Evolutionary conservation across 2,797 vertebrate genomes (phyloP), one percentile per base, ranked within the genome.

Genomic region (Parambassis ranga): DNA sequence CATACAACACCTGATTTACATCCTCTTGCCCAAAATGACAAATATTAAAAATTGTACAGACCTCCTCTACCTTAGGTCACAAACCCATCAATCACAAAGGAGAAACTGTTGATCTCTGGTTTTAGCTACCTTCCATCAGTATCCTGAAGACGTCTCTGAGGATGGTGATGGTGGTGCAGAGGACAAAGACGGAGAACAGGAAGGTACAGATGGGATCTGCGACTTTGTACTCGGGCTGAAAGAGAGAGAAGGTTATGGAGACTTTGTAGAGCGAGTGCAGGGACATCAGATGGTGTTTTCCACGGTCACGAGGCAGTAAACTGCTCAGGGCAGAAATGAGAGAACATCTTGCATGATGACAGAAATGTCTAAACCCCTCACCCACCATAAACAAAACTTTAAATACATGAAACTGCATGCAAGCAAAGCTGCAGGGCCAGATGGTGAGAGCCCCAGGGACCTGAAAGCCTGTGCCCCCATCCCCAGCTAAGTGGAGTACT

Each of bases 201-300:
- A 98, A 98, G 1, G 96, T 98, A 64, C 96, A 97, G 84, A 99
- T 94, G 41, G 97, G 97, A 71, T 99, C 97, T 0, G 96, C 96
- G 0, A 95, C 92, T 91, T 99, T 99, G 78, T 93, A 98, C 77
- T 97, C 95, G 2, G 97, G 97, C 97, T 99, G 89, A 65, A 75
- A 89, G 24, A 77, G 15, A 70, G 24, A 50, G 28, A 55, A 28
- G 3, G n/a, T 30, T 4, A 39, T 10, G 28, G 14, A 33, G 23
- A 28, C 16, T 19, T 28, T 7, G 26, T 22, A 5, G 49, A 48
- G 30, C 0, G 8, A 62, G 36, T 3, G 31, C 33, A 80, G 37
- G 23, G 16, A 30, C 38, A 26, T 88, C 79, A 86, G 71, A 86
- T 72, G 56, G 48, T 33, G 44, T 71, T 78, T 67, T 64, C 23